Evolutionary conservation across 2,113 vertebrate genomes (phyloP).

Genomic region (Rhinichthys klamathensis): DNA sequence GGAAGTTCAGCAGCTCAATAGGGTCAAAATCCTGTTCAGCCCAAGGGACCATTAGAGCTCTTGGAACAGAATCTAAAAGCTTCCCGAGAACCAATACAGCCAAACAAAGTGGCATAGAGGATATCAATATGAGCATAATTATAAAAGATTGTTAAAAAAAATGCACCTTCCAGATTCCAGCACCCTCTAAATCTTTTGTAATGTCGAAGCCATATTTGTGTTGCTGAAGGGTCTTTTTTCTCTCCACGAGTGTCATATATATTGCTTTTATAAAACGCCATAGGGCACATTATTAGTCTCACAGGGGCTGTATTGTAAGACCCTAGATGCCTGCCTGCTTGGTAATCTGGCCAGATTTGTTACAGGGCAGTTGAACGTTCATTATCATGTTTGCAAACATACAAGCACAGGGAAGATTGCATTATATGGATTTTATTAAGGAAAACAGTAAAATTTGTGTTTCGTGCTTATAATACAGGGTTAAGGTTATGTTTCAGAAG

Average conservation of each 20-base stretch:
- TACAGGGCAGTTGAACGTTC: not conserved
- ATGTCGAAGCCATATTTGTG: not conserved
- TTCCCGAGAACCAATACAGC: slow-evolving; percentile 14
- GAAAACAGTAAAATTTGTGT: not conserved
- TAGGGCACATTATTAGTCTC: not conserved
- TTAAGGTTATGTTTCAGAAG: not conserved
- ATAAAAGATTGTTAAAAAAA: not conserved
- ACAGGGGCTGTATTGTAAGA: not conserved
- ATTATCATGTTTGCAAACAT: slow-evolving; percentile 16
- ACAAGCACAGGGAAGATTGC: not conserved
- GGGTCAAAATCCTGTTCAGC: not conserved
- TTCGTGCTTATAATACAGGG: not conserved
- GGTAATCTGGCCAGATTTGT: slow-evolving; percentile 11
- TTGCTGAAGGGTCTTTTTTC: not conserved
- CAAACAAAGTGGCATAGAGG: not conserved
- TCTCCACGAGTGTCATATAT: not conserved
- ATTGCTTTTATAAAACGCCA: not conserved
- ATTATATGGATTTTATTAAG: slow-evolving; percentile 4
- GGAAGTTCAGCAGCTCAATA: not conserved
- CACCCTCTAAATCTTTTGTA: not conserved
- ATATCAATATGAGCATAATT: slow-evolving; percentile 9
- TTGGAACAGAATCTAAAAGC: slow-evolving; percentile 38
- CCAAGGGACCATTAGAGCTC: slow-evolving; percentile 32
- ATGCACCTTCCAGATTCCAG: not conserved
- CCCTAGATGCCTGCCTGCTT: slow-evolving; percentile 1